These are phyloP conservation scores for Dendrolimus pini DNA, from an alignment of 2,888 invertebrate species.

Conservation along the genomic window DNA sequence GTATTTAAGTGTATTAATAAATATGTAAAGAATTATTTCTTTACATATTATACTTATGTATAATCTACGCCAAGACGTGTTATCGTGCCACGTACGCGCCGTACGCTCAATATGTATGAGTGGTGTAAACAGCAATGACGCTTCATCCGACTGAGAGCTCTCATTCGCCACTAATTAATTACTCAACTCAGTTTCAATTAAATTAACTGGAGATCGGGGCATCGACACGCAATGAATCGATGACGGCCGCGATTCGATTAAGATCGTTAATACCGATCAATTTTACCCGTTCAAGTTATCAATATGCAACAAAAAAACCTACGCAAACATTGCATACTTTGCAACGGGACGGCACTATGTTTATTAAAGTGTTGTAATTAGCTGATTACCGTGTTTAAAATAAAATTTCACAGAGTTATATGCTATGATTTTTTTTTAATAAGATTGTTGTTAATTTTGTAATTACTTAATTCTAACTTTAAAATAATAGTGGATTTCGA, in stretches of 20 bases:
- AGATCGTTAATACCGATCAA: conserved; percentile 68
- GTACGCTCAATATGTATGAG: conserved; percentile 39
- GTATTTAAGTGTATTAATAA: too few relatives aligned
- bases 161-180: conserved; percentile 73
- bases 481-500: too few relatives aligned
- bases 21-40: too few relatives aligned
- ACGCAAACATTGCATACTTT: conserved; percentile 13
- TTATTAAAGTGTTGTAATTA: too few relatives aligned
- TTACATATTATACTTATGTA: too few relatives aligned
- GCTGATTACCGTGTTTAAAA: too few relatives aligned
- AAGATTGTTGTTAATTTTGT: too few relatives aligned
- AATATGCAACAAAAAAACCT: conserved; percentile 30
- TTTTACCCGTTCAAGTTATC: conserved; percentile 64
- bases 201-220: conserved; percentile 65
- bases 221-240: conserved; percentile 67
- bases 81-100: conserved; percentile 16
- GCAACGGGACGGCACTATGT: too few relatives aligned
- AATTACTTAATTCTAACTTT: too few relatives aligned
- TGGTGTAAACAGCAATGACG: conserved; percentile 47
- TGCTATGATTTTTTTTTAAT: too few relatives aligned
- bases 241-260: conserved; percentile 64
- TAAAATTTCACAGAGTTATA: too few relatives aligned
- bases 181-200: conserved; percentile 72
- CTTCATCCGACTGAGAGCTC: conserved; percentile 62
- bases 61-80: conserved; percentile 24